phyloP scores from a whole-genome alignment of 2,797 vertebrate genomes.

The Paratrypauchen microcephalus region DNA sequence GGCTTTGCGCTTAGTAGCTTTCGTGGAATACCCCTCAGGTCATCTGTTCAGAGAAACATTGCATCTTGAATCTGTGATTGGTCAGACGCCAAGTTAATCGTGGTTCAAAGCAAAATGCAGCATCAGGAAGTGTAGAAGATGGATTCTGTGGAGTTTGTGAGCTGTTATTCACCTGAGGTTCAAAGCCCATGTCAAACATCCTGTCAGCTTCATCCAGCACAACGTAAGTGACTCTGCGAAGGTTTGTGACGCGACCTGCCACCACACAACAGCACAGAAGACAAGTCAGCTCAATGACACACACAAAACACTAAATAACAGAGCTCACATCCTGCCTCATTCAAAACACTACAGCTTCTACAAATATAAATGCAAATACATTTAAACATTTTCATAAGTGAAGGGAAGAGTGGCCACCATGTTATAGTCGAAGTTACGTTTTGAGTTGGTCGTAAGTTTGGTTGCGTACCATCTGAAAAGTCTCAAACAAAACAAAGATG shows the following conservation, averaged over 20 bases:
- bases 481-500: conserved; percentile 96
- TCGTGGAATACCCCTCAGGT: too few relatives aligned
- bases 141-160: too few relatives aligned
- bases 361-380: conserved; percentile 3
- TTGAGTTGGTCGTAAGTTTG: conserved; percentile 76
- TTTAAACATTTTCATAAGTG: conserved; percentile 23
- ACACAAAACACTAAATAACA: conserved; percentile 6
- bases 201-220: conserved; percentile 97
- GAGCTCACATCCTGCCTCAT: conserved; percentile 49
- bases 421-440: conserved; percentile 12
- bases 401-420: conserved; percentile 53
- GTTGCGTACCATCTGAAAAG: conserved; percentile 99
- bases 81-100: too few relatives aligned
- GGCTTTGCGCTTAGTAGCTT: too few relatives aligned
- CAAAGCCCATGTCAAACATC: conserved; percentile 99
- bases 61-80: too few relatives aligned
- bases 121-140: too few relatives aligned
- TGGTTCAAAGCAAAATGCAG: too few relatives aligned
- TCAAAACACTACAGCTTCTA: conserved; percentile 42
- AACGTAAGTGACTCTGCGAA: conserved; percentile 92
- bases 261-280: conserved; percentile 37
- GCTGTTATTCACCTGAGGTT: conserved; percentile 86
- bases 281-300: conserved; percentile 44
- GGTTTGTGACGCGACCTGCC: conserved; percentile 95
- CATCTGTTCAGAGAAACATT: too few relatives aligned